Evolutionary conservation across 2,797 vertebrate genomes (phyloP).

Genomic region (Masticophis lateralis): DNA sequence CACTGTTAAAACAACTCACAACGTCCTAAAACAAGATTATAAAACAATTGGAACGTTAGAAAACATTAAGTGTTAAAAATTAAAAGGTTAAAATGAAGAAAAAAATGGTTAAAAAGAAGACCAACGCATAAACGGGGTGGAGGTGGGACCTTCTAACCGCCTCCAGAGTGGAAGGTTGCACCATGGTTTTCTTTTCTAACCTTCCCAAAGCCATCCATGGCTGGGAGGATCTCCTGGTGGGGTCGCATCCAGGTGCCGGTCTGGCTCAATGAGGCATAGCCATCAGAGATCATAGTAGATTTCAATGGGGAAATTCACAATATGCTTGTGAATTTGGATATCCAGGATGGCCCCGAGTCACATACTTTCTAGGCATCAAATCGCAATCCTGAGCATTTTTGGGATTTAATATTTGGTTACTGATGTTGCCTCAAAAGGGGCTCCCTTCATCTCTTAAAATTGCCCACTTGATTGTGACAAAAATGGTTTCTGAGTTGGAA

Average conservation of each 20-base stretch:
- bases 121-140: not conserved
- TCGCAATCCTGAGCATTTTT: too few species aligned
- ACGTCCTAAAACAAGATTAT: not conserved
- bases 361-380: not conserved
- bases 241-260: not conserved
- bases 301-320: not conserved
- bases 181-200: fast-evolving
- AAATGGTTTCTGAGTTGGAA: not conserved
- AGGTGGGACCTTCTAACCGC: not conserved
- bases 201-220: not conserved
- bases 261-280: not conserved
- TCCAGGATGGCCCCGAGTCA: not conserved
- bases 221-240: not conserved
- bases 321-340: not conserved
- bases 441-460: not conserved
- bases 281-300: not conserved
- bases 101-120: not conserved
- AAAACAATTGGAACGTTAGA: not conserved
- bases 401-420: not conserved
- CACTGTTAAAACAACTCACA: not conserved
- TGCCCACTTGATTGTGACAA: not conserved
- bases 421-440: too few species aligned
- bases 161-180: not conserved
- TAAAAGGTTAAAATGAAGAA: not conserved
- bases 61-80: not conserved